Conservation (phyloP, 2,888 invertebrate species). For the Chaetogeoica ovagalla region DNA sequence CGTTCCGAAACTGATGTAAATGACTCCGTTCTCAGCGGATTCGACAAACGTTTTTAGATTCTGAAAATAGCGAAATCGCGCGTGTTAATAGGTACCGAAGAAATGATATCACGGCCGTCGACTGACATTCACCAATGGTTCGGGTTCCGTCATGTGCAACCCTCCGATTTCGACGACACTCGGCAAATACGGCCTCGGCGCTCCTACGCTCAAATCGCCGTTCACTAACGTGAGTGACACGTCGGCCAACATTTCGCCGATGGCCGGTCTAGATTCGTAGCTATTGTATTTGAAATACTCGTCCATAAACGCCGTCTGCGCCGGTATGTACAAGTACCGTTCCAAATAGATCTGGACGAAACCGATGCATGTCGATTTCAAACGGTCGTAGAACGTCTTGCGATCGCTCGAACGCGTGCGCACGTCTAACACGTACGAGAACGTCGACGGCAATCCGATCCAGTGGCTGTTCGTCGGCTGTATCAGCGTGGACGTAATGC, state of each 20-base stretch:
- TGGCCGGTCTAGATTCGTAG: conserved; percentile 10
- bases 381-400: conserved; percentile 59
- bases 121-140: conserved; percentile 35
- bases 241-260: conserved; percentile 41
- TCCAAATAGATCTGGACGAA: conserved; percentile 10
- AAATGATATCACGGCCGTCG: no score
- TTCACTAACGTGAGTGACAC: conserved; percentile 43
- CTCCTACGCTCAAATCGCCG: conserved; percentile 9
- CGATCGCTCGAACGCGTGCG: conserved; percentile 57
- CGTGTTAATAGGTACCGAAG: background rate
- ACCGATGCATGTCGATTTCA: conserved; percentile 61
- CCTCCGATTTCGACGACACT: conserved; percentile 49
- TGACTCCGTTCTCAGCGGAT: conserved; percentile 28
- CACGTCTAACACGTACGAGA: conserved; percentile 49
- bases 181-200: conserved; percentile 31
- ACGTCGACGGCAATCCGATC: conserved; percentile 23
- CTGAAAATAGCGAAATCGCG: background rate
- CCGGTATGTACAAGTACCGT: conserved; percentile 4
- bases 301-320: background rate
- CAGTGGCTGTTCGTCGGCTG: conserved; percentile 65
- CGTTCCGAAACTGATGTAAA: conserved; percentile 48
- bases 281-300: conserved; percentile 1
- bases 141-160: conserved; percentile 32
- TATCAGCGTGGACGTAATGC: conserved; percentile 65
- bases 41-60: conserved; percentile 40